Evolutionary conservation across 1,140 invertebrate genomes (phyloP), one percentile per base, ranked within the genome.

Genomic region (Ceratosolen fusciceps): DNA sequence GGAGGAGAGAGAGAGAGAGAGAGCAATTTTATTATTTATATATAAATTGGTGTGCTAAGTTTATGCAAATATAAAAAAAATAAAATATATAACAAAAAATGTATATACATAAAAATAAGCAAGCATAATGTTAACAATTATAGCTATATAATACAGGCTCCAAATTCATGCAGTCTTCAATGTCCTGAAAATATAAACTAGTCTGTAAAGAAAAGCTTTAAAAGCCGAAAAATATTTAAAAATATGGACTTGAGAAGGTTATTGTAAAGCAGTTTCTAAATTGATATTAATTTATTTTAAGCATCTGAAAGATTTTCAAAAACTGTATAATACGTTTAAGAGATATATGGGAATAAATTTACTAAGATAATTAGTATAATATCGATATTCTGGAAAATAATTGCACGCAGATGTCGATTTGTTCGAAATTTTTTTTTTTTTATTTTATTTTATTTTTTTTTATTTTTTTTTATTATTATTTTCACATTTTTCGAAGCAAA

Each of bases 371-470:
- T 74, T 74, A 47, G 56, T 65, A 56, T 19, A 52, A 54, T 34
- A 81, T 87, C 83, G 82, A 83, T 86, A 87, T 87, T 88, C 86
- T 88, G 87, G 87, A 87, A 88, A 86, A 86, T 83, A 72, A 67
- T 29, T 56, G 21, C n/a, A 26, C 60, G 21, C 72, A 21, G 21
- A 56, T 74, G 71, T 74, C 70, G 58, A 77, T 77, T 77, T 77
- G 49, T 62, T 81, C 58, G 54, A 74, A 81, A 72, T 76, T 73
- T 72, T 82, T 82, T 19, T 72, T 74, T n/a, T n/a, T n/a, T n/a
- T n/a, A n/a, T n/a, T n/a, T n/a, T n/a, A n/a, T n/a, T n/a, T n/a
- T n/a, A n/a, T n/a, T n/a, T n/a, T n/a, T n/a, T n/a, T n/a, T n/a
- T n/a, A n/a, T n/a, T n/a, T n/a, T n/a, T n/a, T n/a, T n/a, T n/a